Evolutionary conservation across 1,140 invertebrate genomes (phyloP).

Genomic region (Geopemphigus sp.): DNA sequence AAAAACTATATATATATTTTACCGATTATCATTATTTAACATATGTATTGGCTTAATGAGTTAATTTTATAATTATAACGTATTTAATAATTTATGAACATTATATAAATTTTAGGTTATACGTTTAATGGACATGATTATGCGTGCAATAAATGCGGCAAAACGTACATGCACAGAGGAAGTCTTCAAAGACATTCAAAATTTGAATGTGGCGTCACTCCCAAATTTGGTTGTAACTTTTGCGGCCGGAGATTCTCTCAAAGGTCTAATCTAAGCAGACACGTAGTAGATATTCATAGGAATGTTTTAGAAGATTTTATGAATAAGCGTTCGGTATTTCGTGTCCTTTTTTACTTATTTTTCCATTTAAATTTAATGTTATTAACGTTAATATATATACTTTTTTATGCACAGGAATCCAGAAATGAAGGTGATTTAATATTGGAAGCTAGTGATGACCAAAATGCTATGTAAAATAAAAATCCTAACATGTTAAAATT

Average conservation of each 20-base stretch:
- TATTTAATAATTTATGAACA: not conserved
- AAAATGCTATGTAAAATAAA: not conserved
- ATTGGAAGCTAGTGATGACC: not conserved
- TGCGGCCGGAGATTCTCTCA: conserved; percentile 52
- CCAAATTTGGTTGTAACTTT: conserved; percentile 55
- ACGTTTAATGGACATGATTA: conserved; percentile 2
- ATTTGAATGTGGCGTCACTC: conserved; percentile 55
- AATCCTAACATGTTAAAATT: not conserved
- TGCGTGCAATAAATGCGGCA: conserved; percentile 56
- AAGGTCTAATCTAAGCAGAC: conserved; percentile 41
- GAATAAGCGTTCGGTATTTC: conserved; percentile 22
- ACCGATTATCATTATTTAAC: not conserved
- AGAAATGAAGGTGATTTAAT: conserved; percentile 14
- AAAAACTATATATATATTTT: not conserved
- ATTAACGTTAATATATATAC: not conserved
- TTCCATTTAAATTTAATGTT: not conserved
- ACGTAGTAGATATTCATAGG: conserved; percentile 32
- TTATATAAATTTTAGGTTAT: not conserved
- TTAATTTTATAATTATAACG: not conserved
- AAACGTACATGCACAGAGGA: conserved; percentile 55
- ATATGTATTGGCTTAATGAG: conserved; percentile 7
- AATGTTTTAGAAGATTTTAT: conserved; percentile 14
- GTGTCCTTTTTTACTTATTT: not conserved
- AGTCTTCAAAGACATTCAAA: conserved; percentile 54
- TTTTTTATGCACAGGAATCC: conserved; percentile 7